phyloP scores from a whole-genome alignment of 2,888 invertebrate genomes.

The Disparrhopalites patrizii region DNA sequence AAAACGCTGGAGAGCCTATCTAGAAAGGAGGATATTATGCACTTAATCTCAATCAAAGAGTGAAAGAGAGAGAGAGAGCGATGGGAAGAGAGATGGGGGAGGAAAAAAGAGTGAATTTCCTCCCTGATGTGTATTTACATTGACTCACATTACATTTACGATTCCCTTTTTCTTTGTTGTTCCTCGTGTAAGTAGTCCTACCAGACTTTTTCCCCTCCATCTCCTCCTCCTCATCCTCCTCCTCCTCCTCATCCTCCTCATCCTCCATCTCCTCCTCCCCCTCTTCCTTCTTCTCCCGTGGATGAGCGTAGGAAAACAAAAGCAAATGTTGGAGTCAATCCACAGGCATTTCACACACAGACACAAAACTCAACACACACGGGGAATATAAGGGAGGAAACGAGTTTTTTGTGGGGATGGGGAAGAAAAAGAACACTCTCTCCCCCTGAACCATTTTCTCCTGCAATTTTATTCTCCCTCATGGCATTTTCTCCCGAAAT shows the following conservation, averaged over 20 bases:
- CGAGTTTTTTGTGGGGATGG: no score
- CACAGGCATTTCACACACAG: no score
- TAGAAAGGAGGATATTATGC: no score
- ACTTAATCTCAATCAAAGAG: no score
- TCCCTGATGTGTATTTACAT: neutral
- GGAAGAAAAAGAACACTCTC: no score
- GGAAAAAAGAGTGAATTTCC: neutral
- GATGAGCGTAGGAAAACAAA: neutral
- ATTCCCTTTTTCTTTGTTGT: conserved; percentile 6
- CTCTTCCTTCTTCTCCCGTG: neutral
- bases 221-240: neutral
- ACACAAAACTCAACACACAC: no score
- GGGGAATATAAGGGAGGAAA: no score
- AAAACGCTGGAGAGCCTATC: no score
- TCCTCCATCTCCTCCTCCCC: neutral
- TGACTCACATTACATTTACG: neutral
- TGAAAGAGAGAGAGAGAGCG: neutral
- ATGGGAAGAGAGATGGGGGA: neutral
- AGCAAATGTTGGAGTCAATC: no score
- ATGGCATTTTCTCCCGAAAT: no score
- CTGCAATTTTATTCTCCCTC: no score
- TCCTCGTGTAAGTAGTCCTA: neutral
- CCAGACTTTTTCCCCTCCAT: neutral
- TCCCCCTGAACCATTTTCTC: no score
- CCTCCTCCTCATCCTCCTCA: neutral